phyloP scores from a whole-genome alignment of 2,888 invertebrate species.

The Idaea biselata region DNA sequence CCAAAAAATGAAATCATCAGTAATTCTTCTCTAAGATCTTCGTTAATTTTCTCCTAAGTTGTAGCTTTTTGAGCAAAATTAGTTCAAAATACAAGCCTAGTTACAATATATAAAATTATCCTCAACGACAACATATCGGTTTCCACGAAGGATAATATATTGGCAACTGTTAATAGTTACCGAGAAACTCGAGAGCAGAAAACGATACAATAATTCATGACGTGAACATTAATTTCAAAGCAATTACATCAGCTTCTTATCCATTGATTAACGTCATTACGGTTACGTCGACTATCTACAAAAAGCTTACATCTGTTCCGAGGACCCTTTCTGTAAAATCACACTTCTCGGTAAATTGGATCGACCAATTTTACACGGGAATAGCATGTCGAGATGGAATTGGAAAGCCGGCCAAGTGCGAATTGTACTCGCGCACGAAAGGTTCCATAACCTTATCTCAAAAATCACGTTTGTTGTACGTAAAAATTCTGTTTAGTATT shows the following conservation, averaged over 20 bases:
- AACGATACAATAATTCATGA: conserved; percentile 18
- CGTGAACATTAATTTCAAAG: conserved; percentile 19
- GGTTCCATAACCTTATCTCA: too few relatives aligned
- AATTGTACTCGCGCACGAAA: too few relatives aligned
- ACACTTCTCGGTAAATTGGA: not conserved
- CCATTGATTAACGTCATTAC: conserved; percentile 10
- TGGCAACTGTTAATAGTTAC: conserved; percentile 4
- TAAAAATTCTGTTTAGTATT: not conserved
- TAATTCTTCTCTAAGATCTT: not conserved
- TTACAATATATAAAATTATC: not conserved
- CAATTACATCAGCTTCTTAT: conserved; percentile 8
- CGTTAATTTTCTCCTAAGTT: not conserved
- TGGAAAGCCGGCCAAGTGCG: too few relatives aligned
- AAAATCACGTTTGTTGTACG: too few relatives aligned
- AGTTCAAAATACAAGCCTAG: not conserved
- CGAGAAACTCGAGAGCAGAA: conserved; percentile 6
- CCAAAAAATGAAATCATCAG: too few relatives aligned
- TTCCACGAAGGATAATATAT: not conserved
- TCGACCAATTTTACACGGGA: not conserved
- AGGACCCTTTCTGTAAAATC: too few relatives aligned
- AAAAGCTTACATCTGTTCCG: too few relatives aligned
- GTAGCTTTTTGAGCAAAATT: not conserved
- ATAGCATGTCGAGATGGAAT: not conserved
- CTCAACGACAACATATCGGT: not conserved
- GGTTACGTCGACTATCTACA: not conserved